phyloP scores from a whole-genome alignment of 2,888 invertebrate species.

The Diloba caeruleocephala region DNA sequence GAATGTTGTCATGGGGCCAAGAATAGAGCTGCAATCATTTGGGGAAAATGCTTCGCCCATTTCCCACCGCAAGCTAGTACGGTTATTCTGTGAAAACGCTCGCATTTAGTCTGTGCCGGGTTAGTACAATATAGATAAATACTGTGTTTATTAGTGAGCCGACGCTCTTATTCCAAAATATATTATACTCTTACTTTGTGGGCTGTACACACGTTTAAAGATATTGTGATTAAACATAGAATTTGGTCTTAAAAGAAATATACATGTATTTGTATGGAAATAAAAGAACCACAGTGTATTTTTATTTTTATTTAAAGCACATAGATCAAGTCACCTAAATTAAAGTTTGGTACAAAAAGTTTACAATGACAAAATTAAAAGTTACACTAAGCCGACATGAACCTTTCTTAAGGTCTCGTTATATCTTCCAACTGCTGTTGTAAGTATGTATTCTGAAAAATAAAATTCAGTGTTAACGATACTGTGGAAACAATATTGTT shows the following conservation, averaged over 20 bases:
- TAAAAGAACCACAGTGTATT: constrained; percentile 17
- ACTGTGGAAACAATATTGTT: background rate
- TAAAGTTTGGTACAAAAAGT: background rate
- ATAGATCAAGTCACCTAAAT: background rate
- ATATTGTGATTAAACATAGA: background rate
- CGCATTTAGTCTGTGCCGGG: no score
- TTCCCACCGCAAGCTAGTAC: no score
- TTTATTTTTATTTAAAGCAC: constrained; percentile 24
- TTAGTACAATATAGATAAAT: no score
- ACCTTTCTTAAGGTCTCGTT: constrained; percentile 65
- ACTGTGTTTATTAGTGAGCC: no score
- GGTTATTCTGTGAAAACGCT: no score
- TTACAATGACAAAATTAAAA: background rate
- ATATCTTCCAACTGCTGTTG: constrained; percentile 75
- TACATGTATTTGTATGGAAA: constrained; percentile 14
- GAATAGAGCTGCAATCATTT: no score
- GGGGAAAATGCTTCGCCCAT: no score
- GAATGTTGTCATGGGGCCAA: no score
- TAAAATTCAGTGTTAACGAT: no score
- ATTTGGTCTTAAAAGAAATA: background rate
- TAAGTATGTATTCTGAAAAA: constrained; percentile 74
- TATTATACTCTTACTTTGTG: no score
- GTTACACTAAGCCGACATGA: constrained; percentile 68
- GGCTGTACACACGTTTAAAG: no score
- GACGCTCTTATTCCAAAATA: no score